Conservation (phyloP, 2,888 invertebrate genomes). For the Morpho achilles region DNA sequence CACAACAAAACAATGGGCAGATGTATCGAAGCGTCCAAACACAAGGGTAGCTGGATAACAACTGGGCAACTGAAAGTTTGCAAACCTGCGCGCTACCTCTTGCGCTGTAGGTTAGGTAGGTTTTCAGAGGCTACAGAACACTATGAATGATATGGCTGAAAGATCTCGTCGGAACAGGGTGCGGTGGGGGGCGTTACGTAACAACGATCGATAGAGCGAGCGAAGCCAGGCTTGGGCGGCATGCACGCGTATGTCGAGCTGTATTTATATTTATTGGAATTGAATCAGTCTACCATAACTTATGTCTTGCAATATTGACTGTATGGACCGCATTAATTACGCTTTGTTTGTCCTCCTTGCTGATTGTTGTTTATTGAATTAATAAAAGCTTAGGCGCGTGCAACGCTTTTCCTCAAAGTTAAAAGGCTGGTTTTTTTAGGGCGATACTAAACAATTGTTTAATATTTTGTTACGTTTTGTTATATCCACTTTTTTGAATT, state of each 20-base stretch:
- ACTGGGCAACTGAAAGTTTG: slow-evolving; percentile 45
- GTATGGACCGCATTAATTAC: slow-evolving; percentile 20
- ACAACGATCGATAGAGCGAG: slow-evolving; percentile 64
- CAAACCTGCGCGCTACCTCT: slow-evolving; percentile 36
- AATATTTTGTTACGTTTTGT: too few relatives aligned
- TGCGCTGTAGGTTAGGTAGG: slow-evolving; percentile 29
- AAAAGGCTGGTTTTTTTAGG: too few relatives aligned
- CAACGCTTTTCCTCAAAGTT: too few relatives aligned
- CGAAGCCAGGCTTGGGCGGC: slow-evolving; percentile 43
- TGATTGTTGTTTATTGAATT: background rate
- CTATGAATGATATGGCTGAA: slow-evolving; percentile 54
- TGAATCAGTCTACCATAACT: slow-evolving; percentile 33
- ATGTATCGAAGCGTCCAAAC: slow-evolving; percentile 37
- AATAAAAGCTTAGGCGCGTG: too few relatives aligned
- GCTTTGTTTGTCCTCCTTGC: slow-evolving; percentile 4
- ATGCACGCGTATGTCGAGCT: slow-evolving; percentile 34
- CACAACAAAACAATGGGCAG: slow-evolving; percentile 47
- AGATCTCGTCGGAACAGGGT: slow-evolving; percentile 39
- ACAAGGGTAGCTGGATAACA: slow-evolving; percentile 45
- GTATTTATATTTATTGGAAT: slow-evolving; percentile 35
- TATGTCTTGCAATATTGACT: slow-evolving; percentile 24
- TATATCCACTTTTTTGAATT: too few relatives aligned
- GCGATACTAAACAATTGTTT: too few relatives aligned
- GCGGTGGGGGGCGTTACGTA: slow-evolving; percentile 56
- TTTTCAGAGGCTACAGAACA: slow-evolving; percentile 44